Evolutionary conservation across 2,113 vertebrate genomes (phyloP), one percentile per base, ranked within the genome.

Genomic region (Dicentrarchus labrax): DNA sequence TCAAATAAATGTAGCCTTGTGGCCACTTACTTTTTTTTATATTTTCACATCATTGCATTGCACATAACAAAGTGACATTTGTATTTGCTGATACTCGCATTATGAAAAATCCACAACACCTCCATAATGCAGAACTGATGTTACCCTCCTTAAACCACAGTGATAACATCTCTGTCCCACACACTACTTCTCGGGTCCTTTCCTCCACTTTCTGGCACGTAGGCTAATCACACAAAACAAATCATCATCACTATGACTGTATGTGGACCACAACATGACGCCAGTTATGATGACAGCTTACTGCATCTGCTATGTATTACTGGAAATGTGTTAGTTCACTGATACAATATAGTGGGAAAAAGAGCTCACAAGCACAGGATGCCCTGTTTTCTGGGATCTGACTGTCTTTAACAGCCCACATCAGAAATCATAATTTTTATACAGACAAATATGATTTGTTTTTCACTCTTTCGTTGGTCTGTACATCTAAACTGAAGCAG

Each of bases 221-320:
- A 8, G 82, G 48, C 16, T 68, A 83, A 84, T 92, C 76, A 41
- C 80, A 84, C 77, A 86, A 30, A 87, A 80, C 83, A 78, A 78
- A 47, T 65, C 51, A 57, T 54, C 72, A 24, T 82, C 85, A 73
- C 75, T 53, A 51, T 74, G 82, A 80, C 77, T 86, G 67, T 6
- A 43, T 30, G 45, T n/a, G 16, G 74, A 39, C 66, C 1, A 4
- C 48, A 70, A 79, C 60, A 88, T 85, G 88, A 92, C 65, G 73
- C 76, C 83, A 79, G 72, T 60, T 64, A 53, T 89, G 82, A 73
- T 80, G 78, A 86, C 74, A 51, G 71, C 74, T 67, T 30, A 50
- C 72, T 19, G 77, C 89, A 88, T 91, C 92, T 94, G 92, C 72
- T 80, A 5, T 5, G 61, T 22, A 59, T 94, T 90, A 93, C 86